Evolutionary conservation across 2,888 invertebrate genomes (phyloP).

Genomic region (Oegoconia quadripuncta): DNA sequence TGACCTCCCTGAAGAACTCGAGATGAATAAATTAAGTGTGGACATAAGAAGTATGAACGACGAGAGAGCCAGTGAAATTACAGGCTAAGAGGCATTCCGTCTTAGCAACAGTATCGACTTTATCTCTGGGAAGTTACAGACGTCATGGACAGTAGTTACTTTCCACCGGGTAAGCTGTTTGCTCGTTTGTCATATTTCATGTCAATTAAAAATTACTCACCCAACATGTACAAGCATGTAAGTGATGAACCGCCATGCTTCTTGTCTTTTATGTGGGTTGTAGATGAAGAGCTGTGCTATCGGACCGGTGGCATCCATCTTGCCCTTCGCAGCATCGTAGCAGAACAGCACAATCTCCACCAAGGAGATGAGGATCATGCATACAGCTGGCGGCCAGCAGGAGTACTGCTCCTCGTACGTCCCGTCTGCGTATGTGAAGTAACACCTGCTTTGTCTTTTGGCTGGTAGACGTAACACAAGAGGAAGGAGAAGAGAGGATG

Average conservation of each 20-base stretch:
- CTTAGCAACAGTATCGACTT: too few species aligned
- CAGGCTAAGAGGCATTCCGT: too few species aligned
- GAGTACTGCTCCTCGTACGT: slow-evolving; percentile 95
- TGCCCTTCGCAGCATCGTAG: slow-evolving; percentile 70
- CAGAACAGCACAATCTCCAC: slow-evolving; percentile 89
- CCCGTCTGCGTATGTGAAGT: slow-evolving; percentile 81
- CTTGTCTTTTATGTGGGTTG: slow-evolving; percentile 89
- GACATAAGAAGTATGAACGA: too few species aligned
- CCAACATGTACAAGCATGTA: slow-evolving; percentile 99
- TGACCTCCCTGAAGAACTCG: too few species aligned
- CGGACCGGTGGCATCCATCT: slow-evolving; percentile 82
- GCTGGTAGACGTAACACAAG: slow-evolving; percentile 49
- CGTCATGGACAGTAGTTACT: too few species aligned
- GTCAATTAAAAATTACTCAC: too few species aligned
- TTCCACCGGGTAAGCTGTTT: too few species aligned
- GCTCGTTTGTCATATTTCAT: too few species aligned
- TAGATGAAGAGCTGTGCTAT: slow-evolving; percentile 91
- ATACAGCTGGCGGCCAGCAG: slow-evolving; percentile 94
- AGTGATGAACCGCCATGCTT: slow-evolving; percentile 95
- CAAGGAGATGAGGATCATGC: slow-evolving; percentile 93
- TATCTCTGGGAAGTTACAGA: too few species aligned
- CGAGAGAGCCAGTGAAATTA: too few species aligned
- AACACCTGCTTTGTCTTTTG: slow-evolving; percentile 48
- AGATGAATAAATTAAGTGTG: too few species aligned
- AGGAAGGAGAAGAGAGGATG: slow-evolving; percentile 19